Evolutionary conservation across 2,797 vertebrate genomes (phyloP).

Genomic region (Anas flavirostris): DNA sequence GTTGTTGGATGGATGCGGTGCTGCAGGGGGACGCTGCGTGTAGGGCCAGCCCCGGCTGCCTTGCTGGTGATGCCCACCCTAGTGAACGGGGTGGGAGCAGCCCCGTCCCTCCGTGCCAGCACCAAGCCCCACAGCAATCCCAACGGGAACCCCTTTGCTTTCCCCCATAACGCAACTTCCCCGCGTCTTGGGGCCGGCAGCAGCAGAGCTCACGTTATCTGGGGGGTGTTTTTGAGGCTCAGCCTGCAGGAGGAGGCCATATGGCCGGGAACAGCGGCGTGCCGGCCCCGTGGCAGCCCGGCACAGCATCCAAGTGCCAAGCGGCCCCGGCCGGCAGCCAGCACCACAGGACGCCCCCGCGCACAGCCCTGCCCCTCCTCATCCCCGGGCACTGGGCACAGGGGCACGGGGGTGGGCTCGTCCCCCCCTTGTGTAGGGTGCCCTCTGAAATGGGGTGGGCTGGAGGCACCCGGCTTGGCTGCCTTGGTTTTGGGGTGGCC

Average conservation of each 20-base stretch:
- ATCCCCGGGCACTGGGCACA: not conserved
- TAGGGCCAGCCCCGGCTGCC: not conserved
- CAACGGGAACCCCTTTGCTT: not conserved
- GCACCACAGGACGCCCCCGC: not conserved
- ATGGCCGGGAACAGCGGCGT: slow-evolving; percentile 29
- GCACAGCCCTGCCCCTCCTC: not conserved
- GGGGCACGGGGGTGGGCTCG: rapidly evolving
- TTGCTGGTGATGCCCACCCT: not conserved
- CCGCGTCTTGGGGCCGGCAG: no score
- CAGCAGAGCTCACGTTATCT: no score
- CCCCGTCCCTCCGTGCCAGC: no score
- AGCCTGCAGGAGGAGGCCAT: slow-evolving; percentile 18
- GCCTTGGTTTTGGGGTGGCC: not conserved
- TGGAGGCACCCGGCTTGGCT: not conserved
- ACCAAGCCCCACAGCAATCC: not conserved
- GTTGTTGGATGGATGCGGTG: not conserved
- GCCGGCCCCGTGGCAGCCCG: not conserved
- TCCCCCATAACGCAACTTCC: not conserved
- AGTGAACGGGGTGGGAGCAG: not conserved
- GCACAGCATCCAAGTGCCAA: slow-evolving; percentile 56
- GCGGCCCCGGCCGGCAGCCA: not conserved
- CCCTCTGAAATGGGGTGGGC: not conserved
- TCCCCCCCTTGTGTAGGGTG: not conserved
- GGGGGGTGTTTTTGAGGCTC: no score
- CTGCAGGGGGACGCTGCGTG: not conserved